These are phyloP conservation scores for Oligia strigilis DNA, from an alignment of 2,888 invertebrate species.

Conservation along the genomic window DNA sequence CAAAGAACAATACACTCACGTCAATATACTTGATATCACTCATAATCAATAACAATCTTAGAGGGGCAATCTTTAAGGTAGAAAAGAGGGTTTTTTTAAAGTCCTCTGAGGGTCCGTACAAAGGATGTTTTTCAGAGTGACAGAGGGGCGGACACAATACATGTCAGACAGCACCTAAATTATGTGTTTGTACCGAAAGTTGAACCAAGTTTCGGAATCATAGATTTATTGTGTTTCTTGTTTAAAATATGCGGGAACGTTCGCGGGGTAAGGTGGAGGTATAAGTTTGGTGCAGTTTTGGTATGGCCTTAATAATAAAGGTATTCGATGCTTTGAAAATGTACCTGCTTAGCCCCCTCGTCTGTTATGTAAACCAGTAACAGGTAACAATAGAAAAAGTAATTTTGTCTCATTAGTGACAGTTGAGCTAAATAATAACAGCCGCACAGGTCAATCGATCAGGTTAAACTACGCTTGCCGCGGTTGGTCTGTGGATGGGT, in stretches of 20 bases:
- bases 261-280: conserved; percentile 1
- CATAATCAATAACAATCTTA: conserved; percentile 72
- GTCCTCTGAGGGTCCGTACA: conserved; percentile 71
- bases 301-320: conserved; percentile 19
- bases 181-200: conserved; percentile 68
- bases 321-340: neutral
- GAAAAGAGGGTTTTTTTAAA: conserved; percentile 72
- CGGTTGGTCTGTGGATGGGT: too few relatives aligned
- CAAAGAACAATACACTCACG: conserved; percentile 59
- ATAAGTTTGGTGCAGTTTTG: conserved; percentile 18
- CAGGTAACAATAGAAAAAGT: too few relatives aligned
- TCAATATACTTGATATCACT: conserved; percentile 70
- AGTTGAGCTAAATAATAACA: too few relatives aligned
- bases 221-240: conserved; percentile 66
- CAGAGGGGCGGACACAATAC: conserved; percentile 67
- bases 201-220: conserved; percentile 60
- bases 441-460: too few relatives aligned
- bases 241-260: conserved; percentile 63
- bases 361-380: too few relatives aligned
- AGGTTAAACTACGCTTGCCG: too few relatives aligned
- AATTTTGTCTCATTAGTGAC: too few relatives aligned
- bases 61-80: conserved; percentile 74
- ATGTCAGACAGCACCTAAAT: conserved; percentile 67
- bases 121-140: conserved; percentile 74
- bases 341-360: too few relatives aligned